Evolutionary conservation across 2,888 invertebrate species (phyloP).

Genomic region (Latheticus oryzae): DNA sequence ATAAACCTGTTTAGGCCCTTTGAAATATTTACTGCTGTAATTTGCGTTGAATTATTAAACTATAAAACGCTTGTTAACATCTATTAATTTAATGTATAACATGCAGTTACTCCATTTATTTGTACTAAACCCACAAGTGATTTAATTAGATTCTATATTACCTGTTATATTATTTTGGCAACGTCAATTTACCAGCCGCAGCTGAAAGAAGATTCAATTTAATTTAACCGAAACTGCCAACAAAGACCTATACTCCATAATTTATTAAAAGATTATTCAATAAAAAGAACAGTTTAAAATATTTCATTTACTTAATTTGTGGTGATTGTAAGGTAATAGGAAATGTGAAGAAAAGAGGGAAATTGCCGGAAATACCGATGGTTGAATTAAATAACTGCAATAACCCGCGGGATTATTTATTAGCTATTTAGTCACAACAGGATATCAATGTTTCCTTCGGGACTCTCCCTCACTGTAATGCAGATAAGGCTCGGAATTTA

Average conservation of each 20-base stretch:
- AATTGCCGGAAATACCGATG: slow-evolving; percentile 19
- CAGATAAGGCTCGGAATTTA: slow-evolving; percentile 20
- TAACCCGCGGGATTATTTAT: slow-evolving; percentile 24
- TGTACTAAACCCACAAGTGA: slow-evolving; percentile 22
- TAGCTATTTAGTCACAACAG: slow-evolving; percentile 23
- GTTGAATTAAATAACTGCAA: slow-evolving; percentile 23
- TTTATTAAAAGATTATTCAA: slow-evolving; percentile 18
- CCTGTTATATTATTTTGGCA: slow-evolving; percentile 26
- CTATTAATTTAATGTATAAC: slow-evolving; percentile 36
- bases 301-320: slow-evolving; percentile 5
- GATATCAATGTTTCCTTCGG: slow-evolving; percentile 21
- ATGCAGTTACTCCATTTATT: slow-evolving; percentile 32
- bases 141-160: slow-evolving; percentile 18
- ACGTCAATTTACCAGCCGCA: slow-evolving; percentile 12
- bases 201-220: slow-evolving; percentile 18
- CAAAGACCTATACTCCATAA: slow-evolving; percentile 7
- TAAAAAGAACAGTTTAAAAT: slow-evolving; percentile 9
- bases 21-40: slow-evolving; percentile 41
- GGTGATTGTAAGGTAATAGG: slow-evolving; percentile 5
- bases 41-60: slow-evolving; percentile 43
- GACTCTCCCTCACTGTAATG: slow-evolving; percentile 5
- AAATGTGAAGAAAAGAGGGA: slow-evolving; percentile 14
- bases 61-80: slow-evolving; percentile 43
- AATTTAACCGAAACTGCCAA: slow-evolving; percentile 1
- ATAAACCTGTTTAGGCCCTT: slow-evolving; percentile 37